phyloP scores from a whole-genome alignment of 2,888 invertebrate species.

The Villa cingulata region DNA sequence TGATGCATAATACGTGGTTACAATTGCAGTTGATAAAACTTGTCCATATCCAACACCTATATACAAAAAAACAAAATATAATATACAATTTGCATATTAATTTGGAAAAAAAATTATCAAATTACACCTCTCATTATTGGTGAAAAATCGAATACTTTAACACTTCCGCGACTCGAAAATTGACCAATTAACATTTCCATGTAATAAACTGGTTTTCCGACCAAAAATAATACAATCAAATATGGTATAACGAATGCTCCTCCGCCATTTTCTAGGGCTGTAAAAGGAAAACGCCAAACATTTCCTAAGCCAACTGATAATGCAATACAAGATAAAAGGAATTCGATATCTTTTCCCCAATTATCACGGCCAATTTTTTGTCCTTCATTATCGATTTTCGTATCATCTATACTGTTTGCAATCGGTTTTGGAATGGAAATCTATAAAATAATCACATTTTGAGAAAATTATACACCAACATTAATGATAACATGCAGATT shows the following conservation, averaged over 20 bases:
- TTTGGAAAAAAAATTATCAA: not conserved
- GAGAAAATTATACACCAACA: no score
- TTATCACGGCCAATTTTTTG: conserved; percentile 23
- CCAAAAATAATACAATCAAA: conserved; percentile 45
- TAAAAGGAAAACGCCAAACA: conserved; percentile 53
- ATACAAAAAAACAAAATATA: not conserved
- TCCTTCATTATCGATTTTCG: no score
- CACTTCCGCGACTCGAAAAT: conserved; percentile 53
- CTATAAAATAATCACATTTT: no score
- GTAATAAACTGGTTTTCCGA: conserved; percentile 56
- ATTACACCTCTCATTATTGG: conserved; percentile 52
- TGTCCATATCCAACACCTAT: conserved; percentile 46
- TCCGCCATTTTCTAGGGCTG: conserved; percentile 51
- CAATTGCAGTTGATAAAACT: conserved; percentile 39
- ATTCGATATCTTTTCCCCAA: conserved; percentile 49
- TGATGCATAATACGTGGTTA: conserved; percentile 51
- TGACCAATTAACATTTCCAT: conserved; percentile 61
- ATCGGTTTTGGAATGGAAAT: no score
- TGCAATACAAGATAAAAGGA: conserved; percentile 45
- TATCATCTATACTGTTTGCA: not conserved
- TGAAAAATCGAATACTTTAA: conserved; percentile 48
- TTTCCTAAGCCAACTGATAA: conserved; percentile 53
- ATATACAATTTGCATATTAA: no score
- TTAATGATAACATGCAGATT: no score
- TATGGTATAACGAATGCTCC: conserved; percentile 56